Evolutionary conservation across 2,797 vertebrate genomes (phyloP).

Genomic region (Siniperca undulata): DNA sequence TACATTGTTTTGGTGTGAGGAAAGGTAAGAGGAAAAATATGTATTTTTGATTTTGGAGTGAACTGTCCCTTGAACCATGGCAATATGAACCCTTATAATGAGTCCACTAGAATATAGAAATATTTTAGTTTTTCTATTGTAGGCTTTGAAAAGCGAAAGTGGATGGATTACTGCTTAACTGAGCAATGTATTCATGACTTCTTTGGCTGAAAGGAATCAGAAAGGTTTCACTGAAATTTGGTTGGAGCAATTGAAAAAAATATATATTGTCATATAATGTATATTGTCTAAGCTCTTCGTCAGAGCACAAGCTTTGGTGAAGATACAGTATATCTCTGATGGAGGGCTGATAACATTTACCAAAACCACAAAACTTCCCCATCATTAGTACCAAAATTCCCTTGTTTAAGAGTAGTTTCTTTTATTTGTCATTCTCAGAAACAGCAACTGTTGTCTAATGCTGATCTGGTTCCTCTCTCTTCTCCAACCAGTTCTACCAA

Average conservation of each 20-base stretch:
- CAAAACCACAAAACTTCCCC: background rate
- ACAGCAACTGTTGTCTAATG: background rate
- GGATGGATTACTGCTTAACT: background rate
- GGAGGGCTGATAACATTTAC: background rate
- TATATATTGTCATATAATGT: too few relatives aligned
- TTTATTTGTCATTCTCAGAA: slow-evolving; percentile 16
- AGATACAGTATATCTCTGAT: background rate
- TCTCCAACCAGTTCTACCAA: slow-evolving; percentile 8
- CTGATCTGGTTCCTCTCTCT: background rate
- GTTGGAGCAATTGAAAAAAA: background rate
- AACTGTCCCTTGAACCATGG: background rate
- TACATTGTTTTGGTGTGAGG: too few relatives aligned
- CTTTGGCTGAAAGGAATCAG: background rate
- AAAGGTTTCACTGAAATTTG: background rate
- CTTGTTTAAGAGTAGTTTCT: background rate
- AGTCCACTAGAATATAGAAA: background rate
- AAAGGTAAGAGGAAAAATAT: too few relatives aligned
- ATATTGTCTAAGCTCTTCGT: background rate
- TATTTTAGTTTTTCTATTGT: background rate
- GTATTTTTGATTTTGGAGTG: too few relatives aligned
- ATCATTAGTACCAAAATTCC: slow-evolving; percentile 4
- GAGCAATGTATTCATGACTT: background rate
- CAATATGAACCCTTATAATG: background rate
- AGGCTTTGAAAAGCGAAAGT: background rate
- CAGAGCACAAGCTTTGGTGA: background rate